Conservation (phyloP, 2,888 invertebrate genomes). For the Melinopterus prodromus region DNA sequence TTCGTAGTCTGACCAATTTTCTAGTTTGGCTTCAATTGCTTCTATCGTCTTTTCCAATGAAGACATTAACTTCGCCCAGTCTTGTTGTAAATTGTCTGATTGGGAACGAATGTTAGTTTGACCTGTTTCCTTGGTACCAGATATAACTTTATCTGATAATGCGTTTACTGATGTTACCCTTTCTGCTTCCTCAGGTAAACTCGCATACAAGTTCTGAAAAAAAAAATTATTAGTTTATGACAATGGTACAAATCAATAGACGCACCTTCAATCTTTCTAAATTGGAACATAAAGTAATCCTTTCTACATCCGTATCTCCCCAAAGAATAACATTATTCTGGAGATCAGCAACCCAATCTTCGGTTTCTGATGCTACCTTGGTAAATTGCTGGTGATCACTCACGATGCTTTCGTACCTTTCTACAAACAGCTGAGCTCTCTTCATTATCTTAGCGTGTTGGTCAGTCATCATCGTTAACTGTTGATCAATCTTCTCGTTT, state of each 20-base stretch:
- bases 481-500: slow-evolving; percentile 76
- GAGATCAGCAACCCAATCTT: slow-evolving; percentile 88
- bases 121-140: slow-evolving; percentile 83
- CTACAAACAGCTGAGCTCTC: slow-evolving; percentile 79
- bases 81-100: slow-evolving; percentile 87
- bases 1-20: slow-evolving; percentile 94
- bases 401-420: slow-evolving; percentile 87
- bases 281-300: slow-evolving; percentile 86
- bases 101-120: slow-evolving; percentile 87
- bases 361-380: slow-evolving; percentile 84
- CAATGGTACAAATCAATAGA: not conserved
- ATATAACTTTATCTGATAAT: slow-evolving; percentile 89
- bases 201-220: slow-evolving; percentile 73
- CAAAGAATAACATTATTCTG: slow-evolving; percentile 82
- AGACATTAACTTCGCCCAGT: slow-evolving; percentile 86
- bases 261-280: slow-evolving; percentile 77
- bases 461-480: slow-evolving; percentile 73
- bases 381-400: slow-evolving; percentile 89
- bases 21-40: slow-evolving; percentile 81
- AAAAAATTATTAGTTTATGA: no score
- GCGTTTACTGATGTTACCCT: slow-evolving; percentile 81
- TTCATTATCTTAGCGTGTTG: slow-evolving; percentile 77
- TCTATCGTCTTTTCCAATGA: slow-evolving; percentile 81
- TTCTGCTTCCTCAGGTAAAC: slow-evolving; percentile 85
- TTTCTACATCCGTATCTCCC: slow-evolving; percentile 84